Evolutionary conservation across 2,113 vertebrate species (phyloP), one percentile per base, ranked within the genome.

Genomic region (Theristicus caerulescens): DNA sequence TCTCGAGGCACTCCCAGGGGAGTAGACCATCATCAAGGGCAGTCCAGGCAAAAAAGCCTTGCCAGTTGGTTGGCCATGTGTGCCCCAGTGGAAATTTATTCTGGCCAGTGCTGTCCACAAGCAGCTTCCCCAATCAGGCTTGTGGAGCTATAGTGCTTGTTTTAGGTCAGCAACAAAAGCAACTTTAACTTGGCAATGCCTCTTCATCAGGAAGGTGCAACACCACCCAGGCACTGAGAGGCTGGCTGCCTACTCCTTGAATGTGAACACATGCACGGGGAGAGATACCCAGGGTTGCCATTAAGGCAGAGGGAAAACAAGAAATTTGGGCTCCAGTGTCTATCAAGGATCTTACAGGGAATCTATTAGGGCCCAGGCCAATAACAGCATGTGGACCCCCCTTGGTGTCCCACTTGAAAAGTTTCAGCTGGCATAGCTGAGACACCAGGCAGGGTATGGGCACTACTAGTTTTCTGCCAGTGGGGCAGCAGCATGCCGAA

Each of bases 231-330:
- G 46, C 44, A 54, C 26, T 16, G 26, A 25, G 21, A 32, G 6
- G 26, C 1, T 64, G 21, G 21, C 40, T 2, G 1, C 26, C 38
- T 5, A 2, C 26, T 73, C 49, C 26, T 54, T 73, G 20, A 21
- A 7, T 1, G 1, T 64, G 29, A 76, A 12, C 7, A n/a, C 52
- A 24, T 34, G 19, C 24, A 14, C 7, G 2, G 24, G 15, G n/a
- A 54, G 42, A 29, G 18, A 11, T 66, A 49, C 29, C 24, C 6
- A 15, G 29, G 18, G 6, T 14, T 76, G 42, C 61, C n/a, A 29
- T 40, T 66, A 49, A 29, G 49, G 25, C n/a, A 57, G 51, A 86
- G 12, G 22, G 9, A 40, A 76, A 40, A 11, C 14, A 55, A 27
- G 51, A 66, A 27, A 66, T 47, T 34, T 27, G 29, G 59, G 11